Base-by-base conservation (phyloP, 2,888 invertebrate species). In the Lepidochitona cinerea region DNA sequence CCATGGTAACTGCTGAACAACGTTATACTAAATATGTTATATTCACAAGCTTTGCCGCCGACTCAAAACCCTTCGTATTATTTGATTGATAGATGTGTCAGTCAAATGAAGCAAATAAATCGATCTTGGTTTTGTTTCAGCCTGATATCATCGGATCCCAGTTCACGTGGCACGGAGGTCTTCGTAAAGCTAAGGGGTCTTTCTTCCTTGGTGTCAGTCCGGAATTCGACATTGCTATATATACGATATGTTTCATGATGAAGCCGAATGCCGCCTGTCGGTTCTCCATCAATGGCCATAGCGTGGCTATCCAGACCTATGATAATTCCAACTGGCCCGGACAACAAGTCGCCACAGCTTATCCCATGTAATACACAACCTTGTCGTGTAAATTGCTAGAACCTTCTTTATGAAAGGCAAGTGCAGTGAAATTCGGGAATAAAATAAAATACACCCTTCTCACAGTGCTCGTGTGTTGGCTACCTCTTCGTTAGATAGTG, bases 181-280 rank as follows among this genome's bases (percentile, higher is more conserved):
- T 23, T 14, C 32, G 70, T 52, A 88, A 88, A 68, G 71, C 77
- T 5, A 76, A 78, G 35, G 84, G 84, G 2, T 81, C 81, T 1
- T 84, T 88, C 68, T 85, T 89, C 74, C 73, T 87, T 75, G 86
- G 90, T 49, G 80, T 89, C 4, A 96, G 96, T 70, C 97, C 97
- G 0, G 97, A 97, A 91, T 92, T 97, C 79, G 97, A 98, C 90
- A 93, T 98, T 91, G 95, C 97, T 0, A 90, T 97, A 1, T 97
- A 96, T 89, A 95, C 97, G 0, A 93, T 96, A 4, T 98, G 97
- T 88, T 97, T 95, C 89, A 92, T 95, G 59, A 92, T 95, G 18
- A 93, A 96, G 70, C 93, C 95, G 0, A 95, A 95, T 84, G 92
- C 93, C 37, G 92, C 93, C 5, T 97, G 96, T 83, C 94, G 94